Conservation (phyloP, 1,140 invertebrate species). For the Sycobia sp. region DNA sequence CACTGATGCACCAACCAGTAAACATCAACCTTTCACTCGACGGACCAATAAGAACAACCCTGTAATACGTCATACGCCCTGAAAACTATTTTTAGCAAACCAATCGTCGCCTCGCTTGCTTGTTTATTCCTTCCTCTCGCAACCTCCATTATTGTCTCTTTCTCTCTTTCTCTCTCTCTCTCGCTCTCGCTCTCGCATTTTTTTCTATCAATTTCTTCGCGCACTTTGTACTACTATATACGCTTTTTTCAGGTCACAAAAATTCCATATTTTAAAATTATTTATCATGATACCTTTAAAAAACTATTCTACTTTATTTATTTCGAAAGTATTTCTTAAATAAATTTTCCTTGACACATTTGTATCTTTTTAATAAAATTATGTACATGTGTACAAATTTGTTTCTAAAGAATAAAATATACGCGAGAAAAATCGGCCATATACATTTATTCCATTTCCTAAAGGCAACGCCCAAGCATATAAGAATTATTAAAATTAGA, state of each 20-base stretch:
- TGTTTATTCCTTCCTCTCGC: not conserved
- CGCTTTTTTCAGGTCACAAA: no score
- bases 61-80: not conserved
- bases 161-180: not conserved
- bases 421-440: not conserved
- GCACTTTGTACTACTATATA: no score
- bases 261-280: no score
- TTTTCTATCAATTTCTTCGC: not conserved
- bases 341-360: no score
- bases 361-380: no score
- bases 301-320: no score
- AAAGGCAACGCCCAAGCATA: not conserved
- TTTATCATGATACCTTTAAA: no score
- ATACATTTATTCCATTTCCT: not conserved
- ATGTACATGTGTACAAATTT: no score
- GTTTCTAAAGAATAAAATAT: no score
- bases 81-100: conserved; percentile 17
- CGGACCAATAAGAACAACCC: not conserved
- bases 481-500: not conserved
- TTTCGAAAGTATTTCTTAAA: no score
- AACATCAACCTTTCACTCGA: not conserved
- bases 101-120: not conserved
- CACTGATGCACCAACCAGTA: not conserved
- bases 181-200: not conserved
- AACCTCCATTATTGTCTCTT: not conserved